Percentiles rank a stretch among this genome's conserved stretches.
Conservation (phyloP, 1,140 invertebrate genomes). For the Telenomus remus region DNA sequence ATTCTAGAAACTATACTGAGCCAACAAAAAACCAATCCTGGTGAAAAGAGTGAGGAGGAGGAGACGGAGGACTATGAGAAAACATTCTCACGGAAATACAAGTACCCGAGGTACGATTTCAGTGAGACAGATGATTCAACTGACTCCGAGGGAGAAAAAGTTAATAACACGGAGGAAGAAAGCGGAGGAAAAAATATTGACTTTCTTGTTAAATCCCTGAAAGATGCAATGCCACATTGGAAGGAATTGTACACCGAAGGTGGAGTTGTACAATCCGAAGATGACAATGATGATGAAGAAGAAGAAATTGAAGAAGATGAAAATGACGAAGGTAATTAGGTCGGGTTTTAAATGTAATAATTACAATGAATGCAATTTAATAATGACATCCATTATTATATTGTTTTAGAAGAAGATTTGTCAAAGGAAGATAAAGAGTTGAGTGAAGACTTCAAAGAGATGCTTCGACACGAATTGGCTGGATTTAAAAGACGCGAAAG, state of each 20-base stretch:
- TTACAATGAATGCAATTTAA: too few relatives aligned
- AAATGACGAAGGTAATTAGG: not conserved
- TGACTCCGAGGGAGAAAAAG: not conserved
- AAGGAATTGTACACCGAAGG: slow-evolving; percentile 79
- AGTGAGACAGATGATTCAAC: slow-evolving; percentile 64
- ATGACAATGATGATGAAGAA: slow-evolving; percentile 28
- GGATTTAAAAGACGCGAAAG: slow-evolving; percentile 90
- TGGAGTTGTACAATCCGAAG: slow-evolving; percentile 75
- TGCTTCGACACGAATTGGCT: slow-evolving; percentile 66
- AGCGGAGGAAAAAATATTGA: slow-evolving; percentile 67
- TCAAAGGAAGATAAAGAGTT: slow-evolving; percentile 19
- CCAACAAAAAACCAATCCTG: slow-evolving; percentile 10
- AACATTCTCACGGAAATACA: slow-evolving; percentile 62
- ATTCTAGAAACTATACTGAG: slow-evolving; percentile 8
- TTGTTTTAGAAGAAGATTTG: slow-evolving; percentile 34
- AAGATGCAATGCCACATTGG: slow-evolving; percentile 61
- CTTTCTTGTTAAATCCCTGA: slow-evolving; percentile 38
- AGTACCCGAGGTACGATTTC: slow-evolving; percentile 31
- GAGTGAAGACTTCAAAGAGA: slow-evolving; percentile 39
- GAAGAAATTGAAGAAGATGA: slow-evolving; percentile 12
- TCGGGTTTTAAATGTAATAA: too few relatives aligned
- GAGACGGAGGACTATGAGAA: too few relatives aligned
- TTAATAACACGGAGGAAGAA: slow-evolving; percentile 16
- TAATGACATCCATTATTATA: too few relatives aligned
- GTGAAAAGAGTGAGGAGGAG: not conserved